Conservation (phyloP, 2,797 vertebrate species). For the Morelia viridis region DNA sequence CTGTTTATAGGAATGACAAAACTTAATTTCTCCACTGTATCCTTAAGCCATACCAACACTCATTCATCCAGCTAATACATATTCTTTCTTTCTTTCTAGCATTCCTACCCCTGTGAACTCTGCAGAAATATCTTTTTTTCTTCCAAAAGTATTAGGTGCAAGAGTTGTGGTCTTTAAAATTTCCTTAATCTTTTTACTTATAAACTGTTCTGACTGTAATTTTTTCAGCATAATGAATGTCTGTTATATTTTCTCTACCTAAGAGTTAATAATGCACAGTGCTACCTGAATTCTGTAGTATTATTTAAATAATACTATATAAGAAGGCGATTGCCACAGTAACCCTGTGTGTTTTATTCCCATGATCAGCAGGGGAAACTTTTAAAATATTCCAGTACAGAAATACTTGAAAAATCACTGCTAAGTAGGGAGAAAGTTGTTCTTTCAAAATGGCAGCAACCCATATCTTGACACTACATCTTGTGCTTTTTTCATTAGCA, state of each 20-base stretch:
- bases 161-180: background rate
- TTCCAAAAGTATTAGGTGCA: background rate
- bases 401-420: background rate
- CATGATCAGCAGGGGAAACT: background rate
- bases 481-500: background rate
- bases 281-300: background rate
- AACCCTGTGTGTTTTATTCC: background rate
- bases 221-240: background rate
- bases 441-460: background rate
- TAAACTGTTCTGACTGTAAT: background rate
- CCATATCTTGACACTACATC: background rate
- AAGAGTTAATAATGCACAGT: background rate
- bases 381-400: background rate
- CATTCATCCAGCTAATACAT: too few relatives aligned
- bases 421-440: background rate
- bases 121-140: background rate
- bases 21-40: background rate
- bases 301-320: background rate
- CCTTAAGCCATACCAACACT: too few relatives aligned
- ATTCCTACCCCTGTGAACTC: background rate
- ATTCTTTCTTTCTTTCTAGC: background rate
- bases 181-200: background rate
- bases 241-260: background rate
- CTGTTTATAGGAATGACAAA: background rate
- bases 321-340: background rate